Evolutionary conservation across 1,140 invertebrate species (phyloP), one percentile per base, ranked within the genome.

Genomic region (Zaprionus lachaisei): DNA sequence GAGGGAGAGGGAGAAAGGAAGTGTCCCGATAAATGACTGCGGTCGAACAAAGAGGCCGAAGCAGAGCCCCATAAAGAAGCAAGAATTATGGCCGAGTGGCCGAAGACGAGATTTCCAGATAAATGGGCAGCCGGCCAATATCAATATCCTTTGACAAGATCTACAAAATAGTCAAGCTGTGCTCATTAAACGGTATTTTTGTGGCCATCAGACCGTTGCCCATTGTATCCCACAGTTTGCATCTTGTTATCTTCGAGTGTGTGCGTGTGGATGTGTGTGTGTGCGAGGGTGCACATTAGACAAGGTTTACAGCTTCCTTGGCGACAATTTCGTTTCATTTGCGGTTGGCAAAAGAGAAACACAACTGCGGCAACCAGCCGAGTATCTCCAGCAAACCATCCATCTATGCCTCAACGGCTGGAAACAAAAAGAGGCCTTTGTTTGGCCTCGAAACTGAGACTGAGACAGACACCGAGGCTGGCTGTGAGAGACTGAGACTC

Each of bases 171-270:
- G 38, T 71, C 81, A 83, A 81, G 79, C 81, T 83, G 81, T 79
- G 79, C 78, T 80, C 81, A 81, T 84, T 84, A 84, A 84, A 84
- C 73, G 79, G 81, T 81, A 84, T 84, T 84, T 81, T 79, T 79
- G 77, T 75, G 55, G 62, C 70, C 70, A 51, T 31, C 57, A 62
- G 26, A 41, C 34, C 55, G 44, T 31, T 65, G 38, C 60, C 71
- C 61, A 68, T 76, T 79, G 77, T 79, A 76, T 76, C 57, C 61
- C n/a, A 75, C 37, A 55, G 56, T 71, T 72, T 79, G 62, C 72
- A 75, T 79, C 77, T 76, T 75, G 66, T 79, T 76, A 76, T 70
- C 66, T 56, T 57, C 37, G 34, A 57, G 61, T 38, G 20, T 14
- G 41, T 20, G 41, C 51, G 34, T 67, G 56, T 51, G 63, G 31